Percentiles rank a stretch among this genome's conserved stretches.
Conservation (phyloP, 2,113 vertebrate species). For the Elephas maximus region DNA sequence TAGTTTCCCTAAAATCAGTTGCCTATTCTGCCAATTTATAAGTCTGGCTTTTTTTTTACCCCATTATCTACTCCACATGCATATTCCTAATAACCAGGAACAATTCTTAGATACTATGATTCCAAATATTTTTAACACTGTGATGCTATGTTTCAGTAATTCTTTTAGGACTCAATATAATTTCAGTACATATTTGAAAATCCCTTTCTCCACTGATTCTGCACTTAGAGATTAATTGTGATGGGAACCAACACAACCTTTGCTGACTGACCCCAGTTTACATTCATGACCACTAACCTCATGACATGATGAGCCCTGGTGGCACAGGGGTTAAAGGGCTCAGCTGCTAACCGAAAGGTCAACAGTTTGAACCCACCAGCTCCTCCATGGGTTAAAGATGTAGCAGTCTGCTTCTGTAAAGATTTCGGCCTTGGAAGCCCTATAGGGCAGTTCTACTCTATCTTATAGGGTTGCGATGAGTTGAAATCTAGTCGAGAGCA, state of each 20-base stretch:
- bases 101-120: not conserved
- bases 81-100: not conserved
- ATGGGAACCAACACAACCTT: not conserved
- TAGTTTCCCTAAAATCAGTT: not conserved
- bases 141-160: slow-evolving; percentile 15
- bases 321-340: too few species aligned
- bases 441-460: too few species aligned
- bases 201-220: not conserved
- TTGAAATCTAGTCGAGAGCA: too few species aligned
- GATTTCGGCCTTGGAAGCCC: too few species aligned
- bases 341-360: too few species aligned
- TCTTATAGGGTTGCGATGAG: too few species aligned
- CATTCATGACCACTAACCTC: not conserved
- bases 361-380: too few species aligned
- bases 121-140: slow-evolving; percentile 7
- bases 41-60: not conserved
- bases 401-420: too few species aligned
- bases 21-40: not conserved
- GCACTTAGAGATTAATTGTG: not conserved
- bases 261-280: not conserved
- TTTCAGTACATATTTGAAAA: slow-evolving; percentile 2
- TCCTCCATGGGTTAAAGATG: too few species aligned
- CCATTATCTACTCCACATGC: not conserved
- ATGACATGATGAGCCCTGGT: not conserved
- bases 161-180: not conserved